phyloP scores from a whole-genome alignment of 2,113 vertebrate species.

The Sander vitreus region DNA sequence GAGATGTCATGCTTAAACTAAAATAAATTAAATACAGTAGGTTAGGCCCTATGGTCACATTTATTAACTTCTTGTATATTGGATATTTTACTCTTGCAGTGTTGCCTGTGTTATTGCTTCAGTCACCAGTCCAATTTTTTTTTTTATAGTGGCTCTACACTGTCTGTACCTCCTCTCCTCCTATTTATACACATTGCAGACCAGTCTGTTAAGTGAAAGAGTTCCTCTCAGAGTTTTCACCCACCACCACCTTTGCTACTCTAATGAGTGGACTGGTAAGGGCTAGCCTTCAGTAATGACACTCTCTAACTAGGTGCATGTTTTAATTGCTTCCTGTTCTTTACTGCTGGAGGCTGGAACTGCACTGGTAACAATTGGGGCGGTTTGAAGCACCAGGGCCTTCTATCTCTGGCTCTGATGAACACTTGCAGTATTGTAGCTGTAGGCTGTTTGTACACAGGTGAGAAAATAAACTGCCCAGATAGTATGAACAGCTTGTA shows the following conservation, averaged over 20 bases:
- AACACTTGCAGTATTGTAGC: slow-evolving; percentile 69
- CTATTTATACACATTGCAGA: slow-evolving; percentile 43
- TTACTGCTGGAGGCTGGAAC: slow-evolving; percentile 80
- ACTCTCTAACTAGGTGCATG: slow-evolving; percentile 80
- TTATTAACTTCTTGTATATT: not conserved
- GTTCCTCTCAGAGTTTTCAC: slow-evolving; percentile 69
- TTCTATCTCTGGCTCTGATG: slow-evolving; percentile 75
- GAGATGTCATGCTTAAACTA: slow-evolving; percentile 9
- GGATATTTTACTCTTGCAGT: slow-evolving; percentile 2
- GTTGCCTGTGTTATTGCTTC: slow-evolving; percentile 13
- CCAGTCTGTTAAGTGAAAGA: slow-evolving; percentile 69
- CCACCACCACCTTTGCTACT: slow-evolving; percentile 71
- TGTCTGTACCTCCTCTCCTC: slow-evolving; percentile 20
- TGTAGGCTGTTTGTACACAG: slow-evolving; percentile 60
- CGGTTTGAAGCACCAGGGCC: slow-evolving; percentile 64
- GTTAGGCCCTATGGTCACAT: not conserved
- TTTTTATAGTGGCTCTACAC: slow-evolving; percentile 21
- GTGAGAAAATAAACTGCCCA: slow-evolving; percentile 46
- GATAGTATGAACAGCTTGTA: not conserved
- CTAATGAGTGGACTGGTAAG: slow-evolving; percentile 83
- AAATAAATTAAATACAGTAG: not conserved
- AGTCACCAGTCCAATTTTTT: slow-evolving; percentile 27
- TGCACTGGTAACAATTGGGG: slow-evolving; percentile 73
- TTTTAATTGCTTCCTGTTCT: slow-evolving; percentile 88
- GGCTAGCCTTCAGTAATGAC: slow-evolving; percentile 82